phyloP scores from a whole-genome alignment of 2,888 invertebrate species.

The Drosophila formosana region DNA sequence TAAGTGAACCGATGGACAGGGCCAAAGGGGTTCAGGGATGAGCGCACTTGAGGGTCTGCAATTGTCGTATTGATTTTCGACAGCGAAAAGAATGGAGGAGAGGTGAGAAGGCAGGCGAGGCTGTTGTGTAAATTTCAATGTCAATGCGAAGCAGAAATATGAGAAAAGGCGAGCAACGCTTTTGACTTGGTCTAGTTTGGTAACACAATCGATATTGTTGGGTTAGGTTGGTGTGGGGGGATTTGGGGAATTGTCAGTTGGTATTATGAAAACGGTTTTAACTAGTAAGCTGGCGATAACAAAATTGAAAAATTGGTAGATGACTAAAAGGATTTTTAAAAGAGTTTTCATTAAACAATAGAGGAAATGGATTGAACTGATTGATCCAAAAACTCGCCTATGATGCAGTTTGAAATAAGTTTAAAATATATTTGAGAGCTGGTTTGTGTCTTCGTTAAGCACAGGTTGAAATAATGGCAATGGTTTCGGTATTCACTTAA shows the following conservation, averaged over 20 bases:
- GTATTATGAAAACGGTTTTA: background rate
- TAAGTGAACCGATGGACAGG: no score
- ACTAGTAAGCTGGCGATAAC: background rate
- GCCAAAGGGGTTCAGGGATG: background rate
- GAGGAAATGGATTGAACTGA: no score
- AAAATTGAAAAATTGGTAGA: background rate
- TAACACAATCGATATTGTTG: constrained; percentile 65
- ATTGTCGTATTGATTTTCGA: constrained; percentile 69
- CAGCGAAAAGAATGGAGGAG: background rate
- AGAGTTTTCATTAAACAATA: no score
- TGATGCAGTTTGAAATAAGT: no score
- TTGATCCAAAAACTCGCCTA: no score
- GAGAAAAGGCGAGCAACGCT: constrained; percentile 41
- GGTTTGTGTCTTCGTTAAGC: no score
- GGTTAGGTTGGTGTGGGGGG: constrained; percentile 14
- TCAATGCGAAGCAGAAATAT: constrained; percentile 63
- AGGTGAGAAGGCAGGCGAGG: background rate
- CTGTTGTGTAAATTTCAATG: constrained; percentile 68
- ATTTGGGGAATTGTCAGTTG: constrained; percentile 4
- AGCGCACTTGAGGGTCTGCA: constrained; percentile 71
- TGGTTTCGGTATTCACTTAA: no score
- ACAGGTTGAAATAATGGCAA: no score
- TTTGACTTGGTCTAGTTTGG: constrained; percentile 51
- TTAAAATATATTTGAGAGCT: no score
- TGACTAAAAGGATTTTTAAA: background rate